Percentiles rank a stretch among this genome's conserved stretches.
These are phyloP conservation scores for Leucoma salicis DNA, from an alignment of 2,888 invertebrate species.

Conservation along the genomic window DNA sequence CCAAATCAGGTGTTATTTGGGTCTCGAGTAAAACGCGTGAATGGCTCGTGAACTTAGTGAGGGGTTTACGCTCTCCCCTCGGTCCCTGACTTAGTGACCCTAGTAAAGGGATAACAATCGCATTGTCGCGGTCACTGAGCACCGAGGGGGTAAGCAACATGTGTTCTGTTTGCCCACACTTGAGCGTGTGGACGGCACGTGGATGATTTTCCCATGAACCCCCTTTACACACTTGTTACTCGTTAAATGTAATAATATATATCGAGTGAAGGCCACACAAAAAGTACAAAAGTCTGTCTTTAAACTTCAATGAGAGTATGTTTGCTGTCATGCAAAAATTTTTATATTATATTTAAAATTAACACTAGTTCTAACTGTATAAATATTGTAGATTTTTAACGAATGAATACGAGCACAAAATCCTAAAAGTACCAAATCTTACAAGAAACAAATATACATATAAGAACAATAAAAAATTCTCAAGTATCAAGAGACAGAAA, in stretches of 20 bases:
- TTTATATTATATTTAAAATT: no score
- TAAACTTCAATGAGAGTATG: no score
- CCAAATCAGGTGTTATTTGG: conserved; percentile 34
- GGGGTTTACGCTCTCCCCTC: conserved; percentile 27
- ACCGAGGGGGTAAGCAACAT: conserved; percentile 51
- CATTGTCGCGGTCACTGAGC: conserved; percentile 54
- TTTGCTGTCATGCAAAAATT: no score
- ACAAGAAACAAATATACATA: background rate
- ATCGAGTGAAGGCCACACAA: no score
- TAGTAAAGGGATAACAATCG: conserved; percentile 61
- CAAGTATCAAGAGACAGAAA: background rate
- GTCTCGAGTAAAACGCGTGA: conserved; percentile 55
- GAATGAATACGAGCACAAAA: no score
- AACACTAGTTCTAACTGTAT: no score
- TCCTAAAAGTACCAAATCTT: background rate
- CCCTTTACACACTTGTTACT: conserved; percentile 40
- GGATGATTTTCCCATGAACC: conserved; percentile 55
- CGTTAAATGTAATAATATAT: no score
- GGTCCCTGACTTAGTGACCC: conserved; percentile 70
- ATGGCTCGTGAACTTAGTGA: conserved; percentile 41
- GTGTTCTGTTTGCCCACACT: conserved; percentile 59
- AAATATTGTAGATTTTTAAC: no score
- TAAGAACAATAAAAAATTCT: background rate
- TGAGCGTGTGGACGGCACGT: conserved; percentile 71
- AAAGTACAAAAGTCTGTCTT: no score